Base-by-base conservation (phyloP, 2,888 invertebrate genomes). In the Hipparchia semele region DNA sequence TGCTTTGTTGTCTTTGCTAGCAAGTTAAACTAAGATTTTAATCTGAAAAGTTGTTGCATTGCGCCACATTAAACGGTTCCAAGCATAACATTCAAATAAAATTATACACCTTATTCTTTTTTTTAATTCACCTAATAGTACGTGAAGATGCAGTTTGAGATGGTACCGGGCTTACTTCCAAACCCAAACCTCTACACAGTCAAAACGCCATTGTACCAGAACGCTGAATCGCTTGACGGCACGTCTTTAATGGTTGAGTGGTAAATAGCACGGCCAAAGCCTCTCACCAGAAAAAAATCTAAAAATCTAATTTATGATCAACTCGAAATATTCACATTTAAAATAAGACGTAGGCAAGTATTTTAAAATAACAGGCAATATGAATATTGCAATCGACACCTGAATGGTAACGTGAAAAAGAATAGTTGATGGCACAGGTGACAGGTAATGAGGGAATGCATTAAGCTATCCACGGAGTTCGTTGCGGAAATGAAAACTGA, bases 401-500 rank as follows among this genome's bases (percentile, higher is more conserved):
- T 46, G 45, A 61, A 59, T 23, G 60, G 4, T 56, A 70, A 75
- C 73, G 71, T 65, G 68, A 60, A 73, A 75, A 83, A 39, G 81
- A 82, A 86, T 83, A 83, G 82, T 84, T 83, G 81, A 86, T 85
- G 79, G 82, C 79, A 80, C 83, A 84, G 83, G 84, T 87, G 86
- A 85, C 85, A 87, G 84, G 83, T 90, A 90, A 90, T 90, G 88
- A 84, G 80, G 78, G 82, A 90, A 88, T 86, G 87, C 90, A 91
- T 91, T 90, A 89, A 86, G 87, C 84, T 82, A 80, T 77, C 80
- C 84, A 79, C 79, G 81, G 79, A 81, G 80, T 78, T 80, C 78
- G 79, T 78, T 77, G 80, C 81, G 79, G 77, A 81, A 80, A 81
- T 78, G 76, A 79, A 80, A 79, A 82, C 80, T 83, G 49, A 4